Evolutionary conservation across 2,888 invertebrate species (phyloP).

Genomic region (Psococerastis gibbosa): DNA sequence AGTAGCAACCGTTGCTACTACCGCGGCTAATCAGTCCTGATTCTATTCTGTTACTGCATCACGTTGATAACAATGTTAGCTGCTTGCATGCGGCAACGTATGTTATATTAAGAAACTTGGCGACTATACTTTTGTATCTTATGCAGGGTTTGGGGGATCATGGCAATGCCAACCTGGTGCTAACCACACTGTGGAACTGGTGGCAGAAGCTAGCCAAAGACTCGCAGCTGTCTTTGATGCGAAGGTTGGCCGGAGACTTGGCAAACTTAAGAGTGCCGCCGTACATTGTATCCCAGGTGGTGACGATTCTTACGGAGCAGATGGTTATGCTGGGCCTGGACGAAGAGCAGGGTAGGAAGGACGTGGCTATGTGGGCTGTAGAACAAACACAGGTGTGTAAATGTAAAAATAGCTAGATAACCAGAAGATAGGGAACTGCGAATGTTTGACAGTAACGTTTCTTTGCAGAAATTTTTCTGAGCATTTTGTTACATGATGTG

Average conservation of each 20-base stretch:
- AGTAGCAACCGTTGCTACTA: too few relatives aligned
- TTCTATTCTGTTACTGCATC: too few relatives aligned
- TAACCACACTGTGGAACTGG: neutral
- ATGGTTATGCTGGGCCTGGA: neutral
- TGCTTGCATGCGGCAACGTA: too few relatives aligned
- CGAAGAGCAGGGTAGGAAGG: neutral
- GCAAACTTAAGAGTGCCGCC: neutral
- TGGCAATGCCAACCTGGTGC: constrained; percentile 1
- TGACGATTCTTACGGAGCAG: neutral
- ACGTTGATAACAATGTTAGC: too few relatives aligned
- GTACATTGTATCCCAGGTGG: neutral
- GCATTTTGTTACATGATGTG: too few relatives aligned
- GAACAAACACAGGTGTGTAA: constrained; percentile 1
- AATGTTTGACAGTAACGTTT: too few relatives aligned
- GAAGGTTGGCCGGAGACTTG: neutral
- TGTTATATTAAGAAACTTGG: too few relatives aligned
- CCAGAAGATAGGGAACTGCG: too few relatives aligned
- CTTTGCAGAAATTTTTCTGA: too few relatives aligned
- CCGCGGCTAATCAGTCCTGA: too few relatives aligned
- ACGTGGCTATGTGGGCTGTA: constrained; percentile 6
- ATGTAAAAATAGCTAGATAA: too few relatives aligned
- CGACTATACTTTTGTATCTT: too few relatives aligned
- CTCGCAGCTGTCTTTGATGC: neutral
- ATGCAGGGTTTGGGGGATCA: neutral
- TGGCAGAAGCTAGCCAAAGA: constrained; percentile 2